A percentile compares a stretch with the other conserved stretches of the same genome.
These are phyloP conservation scores for Drosophila cardini DNA, from an alignment of 1,140 invertebrate species.

Conservation along the genomic window DNA sequence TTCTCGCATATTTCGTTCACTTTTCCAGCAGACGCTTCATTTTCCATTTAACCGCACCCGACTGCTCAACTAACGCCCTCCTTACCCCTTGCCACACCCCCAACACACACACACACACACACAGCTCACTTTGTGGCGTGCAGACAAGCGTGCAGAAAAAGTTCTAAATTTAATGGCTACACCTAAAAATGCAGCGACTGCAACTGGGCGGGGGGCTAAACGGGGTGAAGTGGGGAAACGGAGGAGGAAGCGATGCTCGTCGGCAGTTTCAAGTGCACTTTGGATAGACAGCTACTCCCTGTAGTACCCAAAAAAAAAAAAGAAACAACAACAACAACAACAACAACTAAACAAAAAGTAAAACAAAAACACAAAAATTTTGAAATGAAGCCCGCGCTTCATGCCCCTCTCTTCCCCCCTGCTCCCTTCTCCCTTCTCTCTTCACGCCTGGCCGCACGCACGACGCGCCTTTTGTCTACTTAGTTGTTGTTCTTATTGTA, in stretches of 20 bases:
- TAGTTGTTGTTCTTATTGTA: constrained; percentile 30
- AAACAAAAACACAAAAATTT: constrained; percentile 28
- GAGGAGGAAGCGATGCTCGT: constrained; percentile 19
- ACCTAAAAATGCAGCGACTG: constrained; percentile 80
- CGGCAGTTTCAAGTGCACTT: constrained; percentile 75
- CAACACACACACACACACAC: neutral
- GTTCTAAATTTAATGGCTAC: constrained; percentile 82
- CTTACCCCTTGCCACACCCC: neutral
- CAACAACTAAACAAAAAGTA: constrained; percentile 19
- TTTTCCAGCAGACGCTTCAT: constrained; percentile 72
- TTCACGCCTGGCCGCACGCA: constrained; percentile 70
- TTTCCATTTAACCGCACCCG: constrained; percentile 77
- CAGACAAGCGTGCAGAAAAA: constrained; percentile 81
- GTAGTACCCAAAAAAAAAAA: constrained; percentile 45
- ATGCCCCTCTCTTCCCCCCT: constrained; percentile 19
- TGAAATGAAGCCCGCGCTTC: constrained; percentile 29
- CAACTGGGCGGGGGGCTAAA: constrained; percentile 33
- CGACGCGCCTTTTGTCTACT: constrained; percentile 71
- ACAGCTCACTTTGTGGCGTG: constrained; percentile 47
- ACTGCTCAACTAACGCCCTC: constrained; percentile 41
- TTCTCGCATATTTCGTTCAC: constrained; percentile 32
- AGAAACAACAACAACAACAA: constrained; percentile 7
- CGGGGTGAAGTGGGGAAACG: neutral
- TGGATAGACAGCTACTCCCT: constrained; percentile 44
- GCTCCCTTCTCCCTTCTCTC: neutral